Base-by-base conservation (phyloP, 2,888 invertebrate genomes). In the Cerastis leucographa region DNA sequence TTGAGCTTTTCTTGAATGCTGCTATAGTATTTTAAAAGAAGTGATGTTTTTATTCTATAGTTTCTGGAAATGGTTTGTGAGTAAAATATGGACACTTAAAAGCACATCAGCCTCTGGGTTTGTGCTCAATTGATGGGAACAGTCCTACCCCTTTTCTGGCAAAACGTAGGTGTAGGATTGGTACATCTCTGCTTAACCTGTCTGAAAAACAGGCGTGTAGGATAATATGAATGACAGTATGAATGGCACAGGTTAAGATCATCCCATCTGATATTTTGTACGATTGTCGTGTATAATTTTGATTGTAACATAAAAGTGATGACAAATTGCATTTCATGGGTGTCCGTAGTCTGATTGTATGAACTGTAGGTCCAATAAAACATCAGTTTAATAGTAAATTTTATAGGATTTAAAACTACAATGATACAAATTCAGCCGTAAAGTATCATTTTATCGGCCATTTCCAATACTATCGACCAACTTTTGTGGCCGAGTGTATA, bases 381-480 rank as follows among this genome's bases (percentile, higher is more conserved):
- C 35, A 76, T 83, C 46, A 77, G 22, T 9, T 42, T 46, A 49
- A 83, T 62, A 11, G 35, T 81, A 81, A 51, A 75, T 67, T 79
- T 83, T 67, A 77, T 77, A 35, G 49, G 66, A 68, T 78, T 85
- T 80, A 66, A 80, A 84, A 65, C 73, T 81, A 73, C 73, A 84
- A 69, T 73, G 81, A 73, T 69, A 80, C 68, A 81, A n/a, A 73
- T 69, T 49, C 59, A 72, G 68, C 73, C 80, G 73, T 81, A 73
- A 72, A 80, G 44, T 35, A 42, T 66, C 35, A 14, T 84, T 81
- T 81, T 81, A 81, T 84, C 19, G 85, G 9, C 80, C 66, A 79
- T 71, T 78, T 71, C n/a, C 54, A 84, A 79, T 71, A 71, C 56
- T 84, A 71, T 84, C 61, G 66, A 67, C 22, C n/a, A 66, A 81